A percentile compares a stretch with the other conserved stretches of the same genome.
phyloP scores from a whole-genome alignment of 2,888 invertebrate species.

The Lithophane socia region DNA sequence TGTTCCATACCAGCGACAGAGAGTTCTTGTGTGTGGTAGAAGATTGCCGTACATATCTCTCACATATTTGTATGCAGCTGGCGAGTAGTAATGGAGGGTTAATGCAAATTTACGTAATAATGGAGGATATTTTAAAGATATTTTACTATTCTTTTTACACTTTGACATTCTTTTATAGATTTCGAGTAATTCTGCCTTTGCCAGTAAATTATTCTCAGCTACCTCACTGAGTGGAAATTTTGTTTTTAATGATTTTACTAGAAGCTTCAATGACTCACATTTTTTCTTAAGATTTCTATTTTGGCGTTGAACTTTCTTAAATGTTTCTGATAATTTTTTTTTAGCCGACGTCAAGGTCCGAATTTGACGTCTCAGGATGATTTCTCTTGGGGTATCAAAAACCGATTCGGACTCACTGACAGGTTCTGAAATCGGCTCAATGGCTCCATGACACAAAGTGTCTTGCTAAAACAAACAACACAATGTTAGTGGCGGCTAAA shows the following conservation, averaged over 20 bases:
- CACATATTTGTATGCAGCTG: conserved; percentile 42
- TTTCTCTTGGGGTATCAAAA: conserved; percentile 62
- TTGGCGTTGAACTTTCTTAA: conserved; percentile 51
- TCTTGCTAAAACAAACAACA: conserved; percentile 24
- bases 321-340: conserved; percentile 48
- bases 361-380: conserved; percentile 50
- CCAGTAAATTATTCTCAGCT: conserved; percentile 26
- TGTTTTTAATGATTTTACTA: conserved; percentile 23
- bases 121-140: conserved; percentile 16
- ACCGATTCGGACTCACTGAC: conserved; percentile 55
- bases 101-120: conserved; percentile 53
- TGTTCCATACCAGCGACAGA: conserved; percentile 36
- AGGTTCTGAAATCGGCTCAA: conserved; percentile 15
- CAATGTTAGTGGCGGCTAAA: conserved; percentile 25
- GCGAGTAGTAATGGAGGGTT: conserved; percentile 44
- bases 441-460: conserved; percentile 8
- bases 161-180: conserved; percentile 13
- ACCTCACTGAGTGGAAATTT: conserved; percentile 18
- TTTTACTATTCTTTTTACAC: conserved; percentile 13
- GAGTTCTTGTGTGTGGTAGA: conserved; percentile 39
- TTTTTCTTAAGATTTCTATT: conserved; percentile 51
- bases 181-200: conserved; percentile 25
- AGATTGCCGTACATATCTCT: conserved; percentile 29
- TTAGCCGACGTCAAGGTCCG: conserved; percentile 35
- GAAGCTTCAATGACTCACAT: conserved; percentile 48